Evolutionary conservation across 2,797 vertebrate species (phyloP).

Genomic region (Hypotaenidia okinawae): DNA sequence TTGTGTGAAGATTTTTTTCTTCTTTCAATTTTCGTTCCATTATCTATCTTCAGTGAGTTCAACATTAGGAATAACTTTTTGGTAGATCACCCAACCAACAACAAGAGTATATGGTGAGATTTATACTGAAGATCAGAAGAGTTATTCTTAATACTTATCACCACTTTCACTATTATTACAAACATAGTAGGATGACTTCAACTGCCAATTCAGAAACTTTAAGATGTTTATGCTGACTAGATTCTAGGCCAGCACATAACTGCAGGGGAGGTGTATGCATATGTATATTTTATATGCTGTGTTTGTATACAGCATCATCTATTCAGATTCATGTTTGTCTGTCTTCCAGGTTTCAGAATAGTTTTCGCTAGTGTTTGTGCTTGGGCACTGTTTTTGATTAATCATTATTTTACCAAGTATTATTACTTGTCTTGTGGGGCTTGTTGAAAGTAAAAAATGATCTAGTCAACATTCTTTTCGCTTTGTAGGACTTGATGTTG

Average conservation of each 20-base stretch:
- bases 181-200: not conserved
- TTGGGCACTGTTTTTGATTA: not conserved
- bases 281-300: not conserved
- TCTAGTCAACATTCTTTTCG: not conserved
- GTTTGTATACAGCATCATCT: not conserved
- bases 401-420: not conserved
- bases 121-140: not conserved
- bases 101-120: not conserved
- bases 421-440: not conserved
- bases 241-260: not conserved
- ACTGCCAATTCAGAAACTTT: not conserved
- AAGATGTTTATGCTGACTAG: not conserved
- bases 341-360: not conserved
- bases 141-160: not conserved
- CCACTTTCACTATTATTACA: not conserved
- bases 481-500: not conserved
- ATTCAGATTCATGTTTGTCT: not conserved
- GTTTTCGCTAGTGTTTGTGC: not conserved
- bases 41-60: conserved; percentile 27
- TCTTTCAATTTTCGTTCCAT: conserved; percentile 12
- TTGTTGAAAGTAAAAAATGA: not conserved
- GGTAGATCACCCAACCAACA: not conserved
- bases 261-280: not conserved
- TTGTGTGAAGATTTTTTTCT: conserved; percentile 55
- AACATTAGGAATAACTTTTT: not conserved